Evolutionary conservation across 2,113 vertebrate species (phyloP), one percentile per base, ranked within the genome.

Genomic region (Laterallus jamaicensis): DNA sequence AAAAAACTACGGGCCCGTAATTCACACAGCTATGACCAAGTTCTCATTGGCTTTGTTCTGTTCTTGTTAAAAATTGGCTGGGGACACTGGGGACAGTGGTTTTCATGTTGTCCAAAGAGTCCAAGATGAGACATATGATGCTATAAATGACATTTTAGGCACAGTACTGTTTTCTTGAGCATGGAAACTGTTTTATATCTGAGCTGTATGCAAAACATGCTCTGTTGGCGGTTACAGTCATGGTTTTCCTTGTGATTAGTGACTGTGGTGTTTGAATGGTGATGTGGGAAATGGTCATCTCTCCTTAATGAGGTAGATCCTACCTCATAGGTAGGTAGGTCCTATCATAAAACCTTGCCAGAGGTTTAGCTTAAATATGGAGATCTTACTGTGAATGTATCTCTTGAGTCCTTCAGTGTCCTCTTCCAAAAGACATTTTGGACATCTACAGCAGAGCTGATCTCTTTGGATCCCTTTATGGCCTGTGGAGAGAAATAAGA

Each of bases 71-170:
- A 93, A 86, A 39, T 70, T 86, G 75, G 15, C 79, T 74, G 15
- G 18, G 52, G 44, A 59, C 28, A 21, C 79, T 74, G 15, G 18
- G 52, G 44, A 59, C 28, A 21, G 31, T 35, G 12, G 3, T 90
- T 94, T 81, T 92, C 2, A 0, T 67, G 37, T 64, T 82, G 52
- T 80, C 26, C 20, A 19, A 47, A 79, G 47, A 77, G 39, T 84
- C 24, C 52, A 55, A 12, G 62, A 87, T 76, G 86, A 91, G 54
- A 55, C 10, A 37, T 39, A 58, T 4, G 2, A 75, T 0, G 5
- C n/a, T 77, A 16, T 60, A 81, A 93, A 71, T 88, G 15, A 71
- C 60, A 81, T 93, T 94, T 94, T 77, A 70, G 73, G 24, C 70
- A 64, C 24, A 75, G 15, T 52, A 21, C 37, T 83, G 31, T 10